A percentile compares a stretch with the other conserved stretches of the same genome.
These are phyloP conservation scores for Mus pahari DNA, from an alignment of 2,113 vertebrate genomes.

Conservation along the genomic window DNA sequence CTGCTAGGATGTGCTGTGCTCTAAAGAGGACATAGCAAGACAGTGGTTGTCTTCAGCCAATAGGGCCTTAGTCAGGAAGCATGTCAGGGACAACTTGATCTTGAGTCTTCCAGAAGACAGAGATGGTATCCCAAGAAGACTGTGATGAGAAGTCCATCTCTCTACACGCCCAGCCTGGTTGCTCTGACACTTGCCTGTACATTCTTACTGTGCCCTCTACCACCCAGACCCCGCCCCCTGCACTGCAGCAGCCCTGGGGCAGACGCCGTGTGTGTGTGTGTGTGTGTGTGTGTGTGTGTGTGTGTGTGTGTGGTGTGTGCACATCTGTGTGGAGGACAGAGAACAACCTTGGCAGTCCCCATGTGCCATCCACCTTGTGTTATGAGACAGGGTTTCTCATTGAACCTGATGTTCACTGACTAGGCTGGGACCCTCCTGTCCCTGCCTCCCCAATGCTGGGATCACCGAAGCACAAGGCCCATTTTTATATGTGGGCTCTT, in stretches of 20 bases:
- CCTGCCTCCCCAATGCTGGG: neutral
- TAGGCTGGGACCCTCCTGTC: neutral
- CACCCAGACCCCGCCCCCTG: neutral
- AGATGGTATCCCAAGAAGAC: neutral
- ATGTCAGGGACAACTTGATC: fast-evolving
- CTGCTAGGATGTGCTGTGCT: fast-evolving
- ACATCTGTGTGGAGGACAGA: neutral
- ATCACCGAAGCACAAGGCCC: neutral
- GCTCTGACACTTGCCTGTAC: fast-evolving
- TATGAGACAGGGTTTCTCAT: neutral
- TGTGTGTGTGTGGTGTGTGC: neutral
- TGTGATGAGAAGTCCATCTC: neutral
- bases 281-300: neutral
- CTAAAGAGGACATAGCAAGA: fast-evolving
- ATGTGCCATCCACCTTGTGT: neutral
- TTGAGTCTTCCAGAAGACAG: neutral
- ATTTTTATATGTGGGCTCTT: neutral
- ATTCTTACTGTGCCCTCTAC: fast-evolving
- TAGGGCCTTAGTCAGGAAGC: neutral
- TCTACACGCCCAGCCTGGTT: fast-evolving
- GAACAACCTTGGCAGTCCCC: neutral
- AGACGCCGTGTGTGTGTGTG: neutral
- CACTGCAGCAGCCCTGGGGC: fast-evolving
- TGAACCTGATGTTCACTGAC: neutral
- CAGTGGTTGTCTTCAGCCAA: fast-evolving